phyloP scores from a whole-genome alignment of 2,888 invertebrate species.

The Allolobophora icterica region DNA sequence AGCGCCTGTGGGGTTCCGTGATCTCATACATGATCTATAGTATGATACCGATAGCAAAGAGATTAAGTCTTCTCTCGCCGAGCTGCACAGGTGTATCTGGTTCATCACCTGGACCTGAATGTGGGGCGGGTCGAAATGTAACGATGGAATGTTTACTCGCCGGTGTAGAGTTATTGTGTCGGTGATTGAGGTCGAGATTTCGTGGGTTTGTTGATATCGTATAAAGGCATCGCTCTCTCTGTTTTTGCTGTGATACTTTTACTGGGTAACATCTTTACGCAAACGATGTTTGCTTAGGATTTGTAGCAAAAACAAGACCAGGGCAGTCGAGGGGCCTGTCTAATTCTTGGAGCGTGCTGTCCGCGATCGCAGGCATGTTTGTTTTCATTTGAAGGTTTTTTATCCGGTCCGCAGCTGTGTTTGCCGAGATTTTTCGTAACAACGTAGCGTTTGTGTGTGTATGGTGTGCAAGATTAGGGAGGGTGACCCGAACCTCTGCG shows the following conservation, averaged over 20 bases:
- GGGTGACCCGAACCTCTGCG: background rate
- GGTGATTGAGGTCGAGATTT: background rate
- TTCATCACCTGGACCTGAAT: background rate
- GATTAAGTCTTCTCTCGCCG: background rate
- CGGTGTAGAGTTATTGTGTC: background rate
- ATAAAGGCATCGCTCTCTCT: background rate
- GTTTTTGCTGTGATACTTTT: background rate
- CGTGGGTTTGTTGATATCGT: background rate
- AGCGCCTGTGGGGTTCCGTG: background rate
- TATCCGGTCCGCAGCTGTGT: background rate
- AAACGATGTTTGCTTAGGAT: background rate
- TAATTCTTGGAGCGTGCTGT: conserved; percentile 8
- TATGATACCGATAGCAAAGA: background rate
- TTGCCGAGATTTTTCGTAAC: background rate
- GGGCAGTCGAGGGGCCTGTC: background rate
- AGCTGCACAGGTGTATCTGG: background rate
- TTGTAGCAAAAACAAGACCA: background rate
- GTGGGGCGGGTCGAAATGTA: background rate
- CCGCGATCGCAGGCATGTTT: background rate
- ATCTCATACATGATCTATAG: background rate
- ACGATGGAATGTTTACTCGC: background rate
- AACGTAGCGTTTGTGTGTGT: background rate
- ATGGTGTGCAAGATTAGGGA: background rate
- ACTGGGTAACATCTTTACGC: background rate
- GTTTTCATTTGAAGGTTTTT: background rate